These are phyloP conservation scores for Colletes gigas DNA, from an alignment of 1,140 invertebrate species.

Conservation along the genomic window DNA sequence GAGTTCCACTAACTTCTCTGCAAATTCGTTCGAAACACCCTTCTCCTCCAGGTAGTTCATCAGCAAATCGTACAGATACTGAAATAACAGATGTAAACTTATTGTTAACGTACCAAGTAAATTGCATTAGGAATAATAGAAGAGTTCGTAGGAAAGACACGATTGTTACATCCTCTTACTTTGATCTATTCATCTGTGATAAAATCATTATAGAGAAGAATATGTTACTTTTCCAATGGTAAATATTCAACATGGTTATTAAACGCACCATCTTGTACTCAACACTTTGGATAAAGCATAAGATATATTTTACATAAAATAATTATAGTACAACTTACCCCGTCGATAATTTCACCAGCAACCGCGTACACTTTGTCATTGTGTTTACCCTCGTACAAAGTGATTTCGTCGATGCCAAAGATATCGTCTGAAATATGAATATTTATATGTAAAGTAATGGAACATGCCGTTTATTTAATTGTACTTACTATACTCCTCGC, in stretches of 20 bases:
- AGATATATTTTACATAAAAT: conserved; percentile 34
- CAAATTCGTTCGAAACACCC: conserved; percentile 95
- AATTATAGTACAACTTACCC: conserved; percentile 82
- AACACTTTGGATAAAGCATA: conserved; percentile 69
- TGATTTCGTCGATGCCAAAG: conserved; percentile 94
- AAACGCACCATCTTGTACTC: conserved; percentile 66
- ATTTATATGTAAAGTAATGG: conserved; percentile 19
- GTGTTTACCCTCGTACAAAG: conserved; percentile 91
- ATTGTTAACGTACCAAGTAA: neutral
- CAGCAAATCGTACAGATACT: conserved; percentile 96
- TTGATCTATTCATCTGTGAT: neutral
- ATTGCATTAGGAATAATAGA: neutral
- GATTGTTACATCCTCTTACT: conserved; percentile 34
- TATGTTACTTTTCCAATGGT: conserved; percentile 75
- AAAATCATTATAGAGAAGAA: conserved; percentile 48
- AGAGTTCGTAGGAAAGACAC: neutral
- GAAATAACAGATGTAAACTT: conserved; percentile 75
- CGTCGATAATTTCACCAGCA: conserved; percentile 94
- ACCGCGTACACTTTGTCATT: conserved; percentile 92
- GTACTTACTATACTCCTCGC: conserved; percentile 87
- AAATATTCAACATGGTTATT: conserved; percentile 69
- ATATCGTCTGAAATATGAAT: conserved; percentile 85
- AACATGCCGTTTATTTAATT: conserved; percentile 38
- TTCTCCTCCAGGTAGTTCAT: conserved; percentile 97
- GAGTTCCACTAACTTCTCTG: conserved; percentile 91